Percentiles rank a stretch among this genome's conserved stretches.
These are phyloP conservation scores for Trematocara caparti DNA, from an alignment of 2,797 vertebrate genomes.

Conservation along the genomic window DNA sequence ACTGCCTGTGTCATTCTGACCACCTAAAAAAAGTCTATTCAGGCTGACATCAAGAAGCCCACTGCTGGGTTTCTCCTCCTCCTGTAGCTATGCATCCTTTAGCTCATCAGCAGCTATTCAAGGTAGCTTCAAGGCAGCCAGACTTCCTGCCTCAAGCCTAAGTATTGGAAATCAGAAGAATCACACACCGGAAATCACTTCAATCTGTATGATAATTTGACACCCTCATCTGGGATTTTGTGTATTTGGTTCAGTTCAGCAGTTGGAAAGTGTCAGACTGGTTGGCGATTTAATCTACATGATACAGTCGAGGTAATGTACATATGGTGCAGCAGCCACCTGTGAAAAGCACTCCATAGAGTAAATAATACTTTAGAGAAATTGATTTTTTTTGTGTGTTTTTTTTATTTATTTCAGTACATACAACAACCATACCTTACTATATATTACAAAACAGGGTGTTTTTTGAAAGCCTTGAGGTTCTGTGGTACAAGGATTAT, in stretches of 20 bases:
- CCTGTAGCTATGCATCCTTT: constrained; percentile 17
- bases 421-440: not conserved
- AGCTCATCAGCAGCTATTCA: constrained; percentile 50
- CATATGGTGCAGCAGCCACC: not conserved
- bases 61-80: constrained; percentile 25
- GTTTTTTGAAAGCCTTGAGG: not conserved
- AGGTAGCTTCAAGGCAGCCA: constrained; percentile 22
- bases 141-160: constrained; percentile 35
- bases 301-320: not conserved
- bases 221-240: constrained; percentile 25
- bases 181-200: constrained; percentile 49
- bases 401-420: not conserved
- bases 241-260: constrained; percentile 18
- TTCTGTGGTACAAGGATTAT: not conserved
- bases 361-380: not conserved
- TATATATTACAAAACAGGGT: not conserved
- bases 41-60: constrained; percentile 3
- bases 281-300: constrained; percentile 26
- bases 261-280: constrained; percentile 7
- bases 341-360: constrained; percentile 1
- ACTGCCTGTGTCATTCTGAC: not conserved
- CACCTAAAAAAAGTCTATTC: constrained; percentile 12
- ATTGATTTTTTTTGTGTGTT: not conserved
- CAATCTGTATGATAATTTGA: constrained; percentile 63
- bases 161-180: constrained; percentile 50